Base-by-base conservation (phyloP, 2,888 invertebrate genomes). In the Euplagia quadripunctaria region DNA sequence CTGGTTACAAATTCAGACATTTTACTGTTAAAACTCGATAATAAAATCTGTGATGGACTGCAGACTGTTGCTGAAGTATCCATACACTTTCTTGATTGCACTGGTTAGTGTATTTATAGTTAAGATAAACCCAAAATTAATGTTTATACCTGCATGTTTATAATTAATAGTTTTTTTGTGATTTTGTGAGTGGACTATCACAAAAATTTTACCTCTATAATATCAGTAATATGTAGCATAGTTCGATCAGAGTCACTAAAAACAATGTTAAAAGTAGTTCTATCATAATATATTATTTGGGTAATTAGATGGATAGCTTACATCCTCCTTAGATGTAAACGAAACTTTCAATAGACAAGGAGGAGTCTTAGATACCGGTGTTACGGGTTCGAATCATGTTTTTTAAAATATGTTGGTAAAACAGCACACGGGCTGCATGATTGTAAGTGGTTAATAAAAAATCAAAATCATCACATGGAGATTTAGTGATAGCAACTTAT, bases 11-110 rank as follows among this genome's bases (percentile, higher is more conserved):
- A 91, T 88, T 83, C 84, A 86, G 86, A 90, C 90, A 87, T 86
- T 93, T 93, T 92, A 93, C 89, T 89, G 88, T 87, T 87, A 86
- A 87, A 81, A 84, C 75, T 74, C 79, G 83, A 80, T 87, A 88
- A 90, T 94, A 93, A 94, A 93, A 87, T 86, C 84, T 79, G 89
- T 89, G 90, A 93, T 82, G 84, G 82, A 93, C 86, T 87, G 89
- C 86, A 86, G 86, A 86, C 83, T 80, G 86, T 82, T 81, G 83
- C 69, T 73, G 65, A 71, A 71, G 73, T 80, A 43, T 82, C 79
- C 81, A 86, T 87, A 85, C 87, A 85, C 83, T 88, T 87, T 88
- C 85, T 82, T 83, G 70, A 77, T 73, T 66, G 63, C 42, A 64
- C 14, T 52, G 64, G 17, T 52, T 52, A 64, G 4, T 41, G 31